Conservation (phyloP, 1,140 invertebrate species). For the Idris sp. region DNA sequence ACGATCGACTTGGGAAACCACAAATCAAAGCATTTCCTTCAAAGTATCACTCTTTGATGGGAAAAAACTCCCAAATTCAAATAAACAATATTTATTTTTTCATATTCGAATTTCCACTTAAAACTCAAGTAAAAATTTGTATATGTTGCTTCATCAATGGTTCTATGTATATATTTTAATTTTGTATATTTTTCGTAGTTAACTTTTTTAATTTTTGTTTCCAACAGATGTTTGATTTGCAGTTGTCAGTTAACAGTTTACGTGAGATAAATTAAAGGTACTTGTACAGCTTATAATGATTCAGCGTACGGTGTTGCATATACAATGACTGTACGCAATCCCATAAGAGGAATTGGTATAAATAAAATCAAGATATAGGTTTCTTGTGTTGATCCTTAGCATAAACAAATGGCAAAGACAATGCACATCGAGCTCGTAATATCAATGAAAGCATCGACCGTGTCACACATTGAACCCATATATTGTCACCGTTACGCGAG, state of each 20-base stretch:
- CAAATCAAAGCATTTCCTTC: conserved; percentile 42
- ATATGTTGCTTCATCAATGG: too few relatives aligned
- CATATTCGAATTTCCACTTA: too few relatives aligned
- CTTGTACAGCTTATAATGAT: conserved; percentile 1
- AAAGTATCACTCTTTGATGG: conserved; percentile 47
- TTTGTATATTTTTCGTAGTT: too few relatives aligned
- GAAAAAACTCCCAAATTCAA: too few relatives aligned
- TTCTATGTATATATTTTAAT: too few relatives aligned
- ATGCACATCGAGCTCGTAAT: conserved; percentile 31
- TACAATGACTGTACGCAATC: conserved; percentile 3
- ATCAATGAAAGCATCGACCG: conserved; percentile 34
- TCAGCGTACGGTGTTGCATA: conserved; percentile 17
- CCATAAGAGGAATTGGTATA: conserved; percentile 20
- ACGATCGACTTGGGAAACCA: conserved; percentile 47
- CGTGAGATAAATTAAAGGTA: neutral
- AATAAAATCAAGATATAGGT: conserved; percentile 34
- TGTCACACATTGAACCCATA: conserved; percentile 23
- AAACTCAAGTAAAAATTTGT: too few relatives aligned
- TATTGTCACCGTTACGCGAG: conserved; percentile 14
- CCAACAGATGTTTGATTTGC: too few relatives aligned
- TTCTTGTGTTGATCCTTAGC: conserved; percentile 29
- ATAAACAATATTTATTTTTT: too few relatives aligned
- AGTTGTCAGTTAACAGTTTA: neutral
- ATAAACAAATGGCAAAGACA: conserved; percentile 43
- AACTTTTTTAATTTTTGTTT: too few relatives aligned